A percentile compares a stretch with the other conserved stretches of the same genome.
These are phyloP conservation scores for Fissipunctia ypsillon DNA, from an alignment of 2,888 invertebrate species.

Conservation along the genomic window DNA sequence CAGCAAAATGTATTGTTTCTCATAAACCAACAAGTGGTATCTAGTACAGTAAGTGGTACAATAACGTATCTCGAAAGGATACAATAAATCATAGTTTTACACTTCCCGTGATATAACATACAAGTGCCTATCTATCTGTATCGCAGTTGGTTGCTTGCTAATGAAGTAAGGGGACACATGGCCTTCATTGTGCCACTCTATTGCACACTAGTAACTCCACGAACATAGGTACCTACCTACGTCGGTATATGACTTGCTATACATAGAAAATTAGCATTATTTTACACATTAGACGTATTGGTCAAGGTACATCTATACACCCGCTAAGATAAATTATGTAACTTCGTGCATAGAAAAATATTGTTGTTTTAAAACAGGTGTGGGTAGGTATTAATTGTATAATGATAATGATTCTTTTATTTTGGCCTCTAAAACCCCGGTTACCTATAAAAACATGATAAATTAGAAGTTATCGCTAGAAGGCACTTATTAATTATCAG, in stretches of 20 bases:
- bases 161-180: slow-evolving; percentile 69
- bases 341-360: slow-evolving; percentile 6
- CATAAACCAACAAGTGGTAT: slow-evolving; percentile 14
- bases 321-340: slow-evolving; percentile 6
- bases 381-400: background rate
- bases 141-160: slow-evolving; percentile 62
- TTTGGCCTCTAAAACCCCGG: background rate
- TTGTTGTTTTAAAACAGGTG: slow-evolving; percentile 10
- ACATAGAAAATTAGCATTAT: slow-evolving; percentile 57
- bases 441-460: slow-evolving; percentile 7
- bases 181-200: slow-evolving; percentile 68
- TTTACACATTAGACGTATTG: slow-evolving; percentile 40
- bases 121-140: slow-evolving; percentile 29
- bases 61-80: slow-evolving; percentile 53
- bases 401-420: background rate
- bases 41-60: background rate
- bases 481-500: slow-evolving; percentile 1
- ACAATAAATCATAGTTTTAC: slow-evolving; percentile 60
- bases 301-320: slow-evolving; percentile 50
- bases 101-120: slow-evolving; percentile 59
- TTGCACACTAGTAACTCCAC: slow-evolving; percentile 50
- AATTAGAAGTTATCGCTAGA: slow-evolving; percentile 3
- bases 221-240: slow-evolving; percentile 9
- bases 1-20: slow-evolving; percentile 15
- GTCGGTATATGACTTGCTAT: slow-evolving; percentile 18